Evolutionary conservation across 2,113 vertebrate species (phyloP).

Genomic region (Sceloporus undulatus): DNA sequence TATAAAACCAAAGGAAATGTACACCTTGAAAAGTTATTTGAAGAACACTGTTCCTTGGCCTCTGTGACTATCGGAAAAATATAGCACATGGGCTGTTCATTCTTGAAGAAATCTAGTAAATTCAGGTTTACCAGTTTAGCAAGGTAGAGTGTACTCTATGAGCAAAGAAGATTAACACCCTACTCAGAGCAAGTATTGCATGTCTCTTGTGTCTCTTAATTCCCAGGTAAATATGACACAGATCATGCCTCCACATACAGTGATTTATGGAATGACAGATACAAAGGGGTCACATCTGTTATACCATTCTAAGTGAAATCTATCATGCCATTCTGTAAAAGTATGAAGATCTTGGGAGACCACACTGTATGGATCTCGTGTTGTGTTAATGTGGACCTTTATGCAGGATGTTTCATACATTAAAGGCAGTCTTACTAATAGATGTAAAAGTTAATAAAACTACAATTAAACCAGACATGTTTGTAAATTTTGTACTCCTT

Average conservation of each 20-base stretch:
- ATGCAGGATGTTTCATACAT: neutral
- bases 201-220: neutral
- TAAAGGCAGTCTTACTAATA: neutral
- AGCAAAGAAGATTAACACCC: neutral
- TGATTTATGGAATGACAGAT: neutral
- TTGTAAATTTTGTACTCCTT: neutral
- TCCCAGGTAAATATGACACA: neutral
- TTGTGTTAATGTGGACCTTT: neutral
- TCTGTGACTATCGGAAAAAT: no score
- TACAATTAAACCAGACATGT: neutral
- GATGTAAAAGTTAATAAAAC: neutral
- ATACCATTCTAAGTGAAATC: neutral
- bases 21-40: no score
- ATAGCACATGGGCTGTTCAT: no score
- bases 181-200: neutral
- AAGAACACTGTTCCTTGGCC: no score
- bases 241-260: neutral
- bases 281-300: neutral
- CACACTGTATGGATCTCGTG: neutral
- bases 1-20: no score
- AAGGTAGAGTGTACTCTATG: neutral
- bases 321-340: no score
- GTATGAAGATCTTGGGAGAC: neutral
- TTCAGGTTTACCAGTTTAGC: neutral
- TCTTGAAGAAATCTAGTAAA: no score